Conservation (phyloP, 2,113 vertebrate species). For the Picathartes gymnocephalus region DNA sequence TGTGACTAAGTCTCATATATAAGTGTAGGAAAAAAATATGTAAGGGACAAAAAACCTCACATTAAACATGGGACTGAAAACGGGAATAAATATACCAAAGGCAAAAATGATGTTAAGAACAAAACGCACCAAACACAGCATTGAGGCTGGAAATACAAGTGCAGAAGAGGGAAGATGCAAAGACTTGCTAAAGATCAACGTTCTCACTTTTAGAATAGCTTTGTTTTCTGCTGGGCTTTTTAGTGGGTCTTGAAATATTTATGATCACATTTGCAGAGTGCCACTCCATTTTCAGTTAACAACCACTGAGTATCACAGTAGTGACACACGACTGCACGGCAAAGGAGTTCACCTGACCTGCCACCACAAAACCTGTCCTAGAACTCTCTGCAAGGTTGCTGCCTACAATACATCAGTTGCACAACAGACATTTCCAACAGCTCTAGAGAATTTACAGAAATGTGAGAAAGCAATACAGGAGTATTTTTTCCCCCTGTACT, state of each 20-base stretch:
- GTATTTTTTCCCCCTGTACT: background rate
- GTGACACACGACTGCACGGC: no score
- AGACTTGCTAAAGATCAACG: background rate
- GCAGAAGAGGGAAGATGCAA: background rate
- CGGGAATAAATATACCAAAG: background rate
- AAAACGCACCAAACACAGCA: background rate
- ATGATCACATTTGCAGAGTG: background rate
- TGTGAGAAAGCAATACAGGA: background rate
- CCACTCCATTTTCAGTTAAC: background rate
- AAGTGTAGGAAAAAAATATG: background rate
- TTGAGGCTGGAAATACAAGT: background rate
- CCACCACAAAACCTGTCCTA: background rate
- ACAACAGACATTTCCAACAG: background rate
- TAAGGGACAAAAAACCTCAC: background rate
- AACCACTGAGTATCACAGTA: background rate
- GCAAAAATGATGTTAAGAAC: background rate
- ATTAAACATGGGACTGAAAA: background rate
- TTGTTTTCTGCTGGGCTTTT: background rate
- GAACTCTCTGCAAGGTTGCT: background rate
- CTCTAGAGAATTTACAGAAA: background rate
- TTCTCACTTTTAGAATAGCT: background rate
- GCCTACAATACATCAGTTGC: background rate
- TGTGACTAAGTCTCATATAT: background rate
- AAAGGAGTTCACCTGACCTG: background rate
- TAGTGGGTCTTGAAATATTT: background rate